Evolutionary conservation across 2,888 invertebrate species (phyloP).

Genomic region (Leucoptera coffeella): DNA sequence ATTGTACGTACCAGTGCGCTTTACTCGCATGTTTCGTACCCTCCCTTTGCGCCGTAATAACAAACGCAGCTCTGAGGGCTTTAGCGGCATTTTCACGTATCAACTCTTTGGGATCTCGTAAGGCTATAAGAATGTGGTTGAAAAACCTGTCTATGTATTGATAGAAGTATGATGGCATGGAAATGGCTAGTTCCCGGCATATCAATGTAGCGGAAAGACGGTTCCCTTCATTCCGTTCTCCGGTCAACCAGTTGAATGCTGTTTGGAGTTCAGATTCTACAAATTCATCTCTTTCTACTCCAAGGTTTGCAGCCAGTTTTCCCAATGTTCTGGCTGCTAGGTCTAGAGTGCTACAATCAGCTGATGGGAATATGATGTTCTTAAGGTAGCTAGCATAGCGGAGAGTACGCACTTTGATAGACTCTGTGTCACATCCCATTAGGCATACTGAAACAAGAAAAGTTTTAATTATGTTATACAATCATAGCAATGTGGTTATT

Average conservation of each 20-base stretch:
- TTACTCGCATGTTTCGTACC: slow-evolving; percentile 82
- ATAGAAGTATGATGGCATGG: slow-evolving; percentile 96
- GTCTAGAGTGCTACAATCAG: slow-evolving; percentile 86
- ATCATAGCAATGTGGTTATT: no score
- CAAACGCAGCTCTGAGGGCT: slow-evolving; percentile 86
- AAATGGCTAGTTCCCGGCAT: slow-evolving; percentile 85
- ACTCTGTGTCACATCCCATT: slow-evolving; percentile 86
- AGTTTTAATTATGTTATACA: not conserved
- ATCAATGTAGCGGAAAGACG: slow-evolving; percentile 89
- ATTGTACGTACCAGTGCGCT: slow-evolving; percentile 86
- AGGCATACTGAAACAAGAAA: slow-evolving; percentile 67
- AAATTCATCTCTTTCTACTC: slow-evolving; percentile 90
- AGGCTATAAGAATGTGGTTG: slow-evolving; percentile 84
- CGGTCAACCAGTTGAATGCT: slow-evolving; percentile 90
- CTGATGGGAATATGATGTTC: slow-evolving; percentile 82
- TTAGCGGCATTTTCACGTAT: slow-evolving; percentile 90
- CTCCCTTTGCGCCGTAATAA: slow-evolving; percentile 92
- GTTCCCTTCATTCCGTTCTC: slow-evolving; percentile 85
- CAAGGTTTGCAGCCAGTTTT: slow-evolving; percentile 78
- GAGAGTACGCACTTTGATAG: slow-evolving; percentile 78
- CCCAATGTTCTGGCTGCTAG: slow-evolving; percentile 93
- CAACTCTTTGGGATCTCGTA: slow-evolving; percentile 84
- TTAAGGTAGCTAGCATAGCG: slow-evolving; percentile 89
- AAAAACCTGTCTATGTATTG: slow-evolving; percentile 88
- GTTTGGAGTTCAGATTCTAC: slow-evolving; percentile 93